These are phyloP conservation scores for Eupleurogrammus muticus DNA, from an alignment of 2,797 vertebrate genomes.

Conservation along the genomic window DNA sequence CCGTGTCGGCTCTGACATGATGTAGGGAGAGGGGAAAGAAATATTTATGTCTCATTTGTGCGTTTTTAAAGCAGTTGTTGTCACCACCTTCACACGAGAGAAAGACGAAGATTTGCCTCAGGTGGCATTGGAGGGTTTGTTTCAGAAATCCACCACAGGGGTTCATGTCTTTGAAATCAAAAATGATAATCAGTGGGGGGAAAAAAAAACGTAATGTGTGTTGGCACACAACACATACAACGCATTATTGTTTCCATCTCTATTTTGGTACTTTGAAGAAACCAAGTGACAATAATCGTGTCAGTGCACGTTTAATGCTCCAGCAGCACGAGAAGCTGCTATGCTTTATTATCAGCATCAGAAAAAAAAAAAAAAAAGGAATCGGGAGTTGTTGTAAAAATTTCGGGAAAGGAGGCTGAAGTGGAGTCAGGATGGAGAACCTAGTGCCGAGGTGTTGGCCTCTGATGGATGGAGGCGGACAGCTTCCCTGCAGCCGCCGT, in stretches of 20 bases:
- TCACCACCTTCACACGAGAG: not conserved
- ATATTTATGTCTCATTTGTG: constrained; percentile 4
- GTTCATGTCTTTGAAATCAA: not conserved
- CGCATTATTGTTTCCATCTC: constrained; percentile 17
- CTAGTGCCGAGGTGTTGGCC: constrained; percentile 23
- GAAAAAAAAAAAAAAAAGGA: constrained; percentile 13
- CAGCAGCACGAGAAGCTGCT: constrained; percentile 42
- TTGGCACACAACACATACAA: constrained; percentile 14
- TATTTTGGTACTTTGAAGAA: constrained; percentile 61
- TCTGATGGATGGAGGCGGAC: constrained; percentile 51
- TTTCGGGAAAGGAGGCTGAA: not conserved
- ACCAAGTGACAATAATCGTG: constrained; percentile 64
- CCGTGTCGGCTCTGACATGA: not conserved
- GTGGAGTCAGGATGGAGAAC: constrained; percentile 14
- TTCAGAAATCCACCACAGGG: not conserved
- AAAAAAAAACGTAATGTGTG: not conserved
- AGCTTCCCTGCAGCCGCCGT: constrained; percentile 10
- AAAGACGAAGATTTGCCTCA: not conserved
- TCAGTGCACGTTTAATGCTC: constrained; percentile 62
- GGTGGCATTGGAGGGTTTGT: not conserved
- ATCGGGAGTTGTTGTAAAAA: not conserved
- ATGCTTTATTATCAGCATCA: constrained; percentile 41
- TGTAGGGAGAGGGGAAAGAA: not conserved
- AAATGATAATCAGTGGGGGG: not conserved
- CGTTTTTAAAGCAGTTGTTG: not conserved